phyloP scores from a whole-genome alignment of 2,888 invertebrate genomes.

The Keiferia lycopersicella region DNA sequence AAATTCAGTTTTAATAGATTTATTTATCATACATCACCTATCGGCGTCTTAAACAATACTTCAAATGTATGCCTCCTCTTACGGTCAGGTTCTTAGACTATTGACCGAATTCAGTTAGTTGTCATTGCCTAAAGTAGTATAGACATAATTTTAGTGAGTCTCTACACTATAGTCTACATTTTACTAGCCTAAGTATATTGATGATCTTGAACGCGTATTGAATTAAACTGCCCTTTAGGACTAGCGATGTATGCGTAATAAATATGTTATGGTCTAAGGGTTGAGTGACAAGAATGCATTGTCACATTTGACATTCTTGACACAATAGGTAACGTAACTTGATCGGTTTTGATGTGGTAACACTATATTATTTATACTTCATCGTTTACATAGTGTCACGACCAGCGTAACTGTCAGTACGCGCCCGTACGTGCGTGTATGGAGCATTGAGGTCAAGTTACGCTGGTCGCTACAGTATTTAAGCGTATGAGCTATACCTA shows the following conservation, averaged over 20 bases:
- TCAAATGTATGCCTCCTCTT: too few relatives aligned
- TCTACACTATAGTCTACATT: too few relatives aligned
- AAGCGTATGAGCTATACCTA: too few relatives aligned
- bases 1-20: too few relatives aligned
- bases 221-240: neutral
- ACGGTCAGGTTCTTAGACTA: neutral
- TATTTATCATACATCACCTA: too few relatives aligned
- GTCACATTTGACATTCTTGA: constrained; percentile 53
- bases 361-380: constrained; percentile 3
- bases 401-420: too few relatives aligned
- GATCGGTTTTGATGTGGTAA: constrained; percentile 36
- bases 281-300: constrained; percentile 36
- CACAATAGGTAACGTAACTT: constrained; percentile 36
- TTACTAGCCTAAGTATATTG: neutral
- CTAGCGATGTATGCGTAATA: neutral
- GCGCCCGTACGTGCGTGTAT: too few relatives aligned
- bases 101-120: constrained; percentile 16
- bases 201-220: neutral
- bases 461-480: too few relatives aligned
- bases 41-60: too few relatives aligned
- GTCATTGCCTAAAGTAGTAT: constrained; percentile 16
- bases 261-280: neutral
- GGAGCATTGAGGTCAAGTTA: too few relatives aligned
- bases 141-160: neutral
- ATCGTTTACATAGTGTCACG: neutral